phyloP scores from a whole-genome alignment of 2,888 invertebrate species.

The Hydrotaea diabolus region DNA sequence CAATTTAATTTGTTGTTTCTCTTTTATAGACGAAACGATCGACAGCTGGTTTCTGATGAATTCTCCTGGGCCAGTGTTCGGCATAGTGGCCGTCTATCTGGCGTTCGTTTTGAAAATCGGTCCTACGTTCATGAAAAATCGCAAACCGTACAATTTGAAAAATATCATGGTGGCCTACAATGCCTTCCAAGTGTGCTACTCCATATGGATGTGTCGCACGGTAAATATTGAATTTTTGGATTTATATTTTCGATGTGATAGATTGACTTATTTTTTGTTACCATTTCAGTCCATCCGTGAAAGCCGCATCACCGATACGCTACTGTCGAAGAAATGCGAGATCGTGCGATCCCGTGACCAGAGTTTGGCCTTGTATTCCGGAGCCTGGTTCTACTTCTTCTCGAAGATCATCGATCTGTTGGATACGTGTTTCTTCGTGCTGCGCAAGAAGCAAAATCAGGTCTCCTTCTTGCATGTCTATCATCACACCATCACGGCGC shows the following conservation, averaged over 20 bases:
- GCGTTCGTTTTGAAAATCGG: conserved; percentile 89
- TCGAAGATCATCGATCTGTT: conserved; percentile 89
- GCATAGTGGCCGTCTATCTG: conserved; percentile 85
- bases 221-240: conserved; percentile 70
- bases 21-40: conserved; percentile 86
- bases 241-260: not conserved
- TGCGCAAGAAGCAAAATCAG: conserved; percentile 94
- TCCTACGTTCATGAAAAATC: conserved; percentile 88
- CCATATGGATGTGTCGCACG: conserved; percentile 84
- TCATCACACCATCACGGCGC: conserved; percentile 91
- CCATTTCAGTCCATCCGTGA: conserved; percentile 74
- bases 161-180: conserved; percentile 90
- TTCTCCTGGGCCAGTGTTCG: conserved; percentile 86
- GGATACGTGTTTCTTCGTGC: conserved; percentile 93
- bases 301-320: conserved; percentile 76
- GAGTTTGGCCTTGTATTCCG: conserved; percentile 82
- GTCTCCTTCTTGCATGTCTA: conserved; percentile 94
- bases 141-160: conserved; percentile 88
- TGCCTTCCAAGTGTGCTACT: conserved; percentile 92
- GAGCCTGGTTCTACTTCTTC: conserved; percentile 90
- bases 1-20: not conserved
- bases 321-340: conserved; percentile 77
- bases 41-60: conserved; percentile 90
- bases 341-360: conserved; percentile 76
- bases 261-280: not conserved